phyloP scores from a whole-genome alignment of 2,113 vertebrate genomes.

The Gobiocypris rarus region DNA sequence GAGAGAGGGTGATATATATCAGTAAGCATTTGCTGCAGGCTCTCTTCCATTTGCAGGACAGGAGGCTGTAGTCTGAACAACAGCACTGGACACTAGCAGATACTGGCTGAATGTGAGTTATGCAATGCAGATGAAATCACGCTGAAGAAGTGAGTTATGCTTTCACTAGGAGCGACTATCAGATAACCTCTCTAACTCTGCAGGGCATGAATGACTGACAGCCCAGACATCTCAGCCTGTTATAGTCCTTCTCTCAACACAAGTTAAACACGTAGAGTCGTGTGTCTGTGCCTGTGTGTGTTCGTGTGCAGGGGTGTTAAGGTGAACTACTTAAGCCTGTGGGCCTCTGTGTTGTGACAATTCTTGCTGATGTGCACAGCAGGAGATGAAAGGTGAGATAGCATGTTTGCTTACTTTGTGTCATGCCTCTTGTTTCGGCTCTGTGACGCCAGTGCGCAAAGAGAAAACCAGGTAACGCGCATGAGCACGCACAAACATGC shows the following conservation, averaged over 20 bases:
- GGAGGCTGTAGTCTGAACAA: constrained; percentile 8
- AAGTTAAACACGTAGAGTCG: constrained; percentile 23
- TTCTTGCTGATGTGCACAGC: constrained; percentile 38
- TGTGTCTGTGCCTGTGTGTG: constrained; percentile 34
- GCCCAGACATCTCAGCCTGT: constrained; percentile 53
- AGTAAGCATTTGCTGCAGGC: constrained; percentile 46
- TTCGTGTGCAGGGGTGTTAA: constrained; percentile 29
- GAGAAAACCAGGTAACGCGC: constrained; percentile 26
- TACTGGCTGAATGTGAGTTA: constrained; percentile 46
- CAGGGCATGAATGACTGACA: constrained; percentile 37
- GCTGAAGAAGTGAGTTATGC: constrained; percentile 43
- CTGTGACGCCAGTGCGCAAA: constrained; percentile 42
- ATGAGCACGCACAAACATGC: constrained; percentile 38
- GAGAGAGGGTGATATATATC: constrained; percentile 49
- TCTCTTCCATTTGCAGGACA: neutral
- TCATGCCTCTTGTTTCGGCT: constrained; percentile 11
- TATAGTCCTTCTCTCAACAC: constrained; percentile 8
- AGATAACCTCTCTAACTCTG: constrained; percentile 51
- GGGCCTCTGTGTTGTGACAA: constrained; percentile 55
- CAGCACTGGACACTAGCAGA: neutral
- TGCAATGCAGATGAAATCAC: constrained; percentile 53
- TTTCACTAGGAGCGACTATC: constrained; percentile 42
- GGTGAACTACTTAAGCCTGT: constrained; percentile 35
- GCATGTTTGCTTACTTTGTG: constrained; percentile 17
- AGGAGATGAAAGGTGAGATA: constrained; percentile 32